phyloP scores from a whole-genome alignment of 92 coral and sea anemone species.

The Hydrozoanthus gracilis region DNA sequence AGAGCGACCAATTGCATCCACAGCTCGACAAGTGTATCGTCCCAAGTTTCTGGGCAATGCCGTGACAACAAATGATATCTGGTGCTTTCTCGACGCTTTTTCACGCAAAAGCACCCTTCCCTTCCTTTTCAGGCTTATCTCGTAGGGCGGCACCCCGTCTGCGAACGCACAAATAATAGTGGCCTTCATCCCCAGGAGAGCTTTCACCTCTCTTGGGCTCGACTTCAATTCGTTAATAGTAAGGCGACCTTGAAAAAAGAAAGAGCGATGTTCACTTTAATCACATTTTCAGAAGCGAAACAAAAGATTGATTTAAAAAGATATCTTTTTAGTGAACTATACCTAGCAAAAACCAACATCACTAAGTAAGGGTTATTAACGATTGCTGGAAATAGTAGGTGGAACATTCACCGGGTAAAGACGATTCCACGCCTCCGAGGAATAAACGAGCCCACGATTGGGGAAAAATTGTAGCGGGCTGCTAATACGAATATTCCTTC shows the following conservation, averaged over 20 bases:
- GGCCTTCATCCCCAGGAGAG: constrained; percentile 49
- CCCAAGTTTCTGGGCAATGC: constrained; percentile 34
- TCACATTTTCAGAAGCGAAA: background rate
- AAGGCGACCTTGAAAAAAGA: constrained; percentile 32
- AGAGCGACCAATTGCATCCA: constrained; percentile 47
- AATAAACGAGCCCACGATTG: too few relatives aligned
- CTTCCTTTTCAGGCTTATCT: constrained; percentile 37
- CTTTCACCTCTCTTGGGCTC: constrained; percentile 33
- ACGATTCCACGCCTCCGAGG: too few relatives aligned
- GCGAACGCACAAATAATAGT: constrained; percentile 50
- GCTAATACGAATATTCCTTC: too few relatives aligned
- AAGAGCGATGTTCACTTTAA: too few relatives aligned
- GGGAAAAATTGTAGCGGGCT: too few relatives aligned
- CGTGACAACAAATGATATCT: constrained; percentile 49
- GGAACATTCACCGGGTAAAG: too few relatives aligned
- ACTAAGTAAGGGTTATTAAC: too few relatives aligned
- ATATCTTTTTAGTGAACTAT: too few relatives aligned
- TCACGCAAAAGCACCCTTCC: constrained; percentile 12
- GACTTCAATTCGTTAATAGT: constrained; percentile 30
- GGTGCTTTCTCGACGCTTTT: constrained; percentile 5
- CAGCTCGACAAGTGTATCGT: constrained; percentile 51
- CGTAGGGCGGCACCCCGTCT: constrained; percentile 52
- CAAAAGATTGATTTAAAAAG: background rate
- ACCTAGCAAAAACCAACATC: too few relatives aligned
- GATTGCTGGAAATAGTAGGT: too few relatives aligned